A percentile compares a stretch with the other conserved stretches of the same genome.
phyloP scores from a whole-genome alignment of 2,888 invertebrate species.

The Smittia aterrima region DNA sequence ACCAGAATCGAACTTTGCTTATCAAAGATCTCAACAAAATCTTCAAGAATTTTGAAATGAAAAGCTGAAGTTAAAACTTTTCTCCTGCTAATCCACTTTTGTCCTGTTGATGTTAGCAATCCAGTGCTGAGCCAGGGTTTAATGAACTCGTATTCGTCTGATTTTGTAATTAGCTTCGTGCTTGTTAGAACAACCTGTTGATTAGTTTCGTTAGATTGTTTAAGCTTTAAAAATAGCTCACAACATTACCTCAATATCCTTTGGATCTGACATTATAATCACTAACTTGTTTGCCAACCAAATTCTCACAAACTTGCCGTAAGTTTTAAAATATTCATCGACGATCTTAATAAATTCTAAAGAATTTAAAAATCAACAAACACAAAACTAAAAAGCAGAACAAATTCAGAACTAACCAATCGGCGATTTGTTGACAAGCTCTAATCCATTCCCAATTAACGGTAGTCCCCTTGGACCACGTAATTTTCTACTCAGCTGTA shows the following conservation, averaged over 20 bases:
- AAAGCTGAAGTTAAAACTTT: constrained; percentile 71
- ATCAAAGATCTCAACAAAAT: constrained; percentile 66
- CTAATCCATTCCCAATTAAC: constrained; percentile 47
- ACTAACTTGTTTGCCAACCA: constrained; percentile 55
- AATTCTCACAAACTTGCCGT: constrained; percentile 44
- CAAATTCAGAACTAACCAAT: constrained; percentile 16
- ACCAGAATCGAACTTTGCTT: constrained; percentile 59
- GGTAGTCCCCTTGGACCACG: constrained; percentile 48
- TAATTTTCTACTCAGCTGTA: constrained; percentile 44
- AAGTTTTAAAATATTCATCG: not conserved
- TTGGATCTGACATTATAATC: constrained; percentile 54
- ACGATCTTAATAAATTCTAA: constrained; percentile 19
- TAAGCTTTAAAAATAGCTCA: constrained; percentile 41
- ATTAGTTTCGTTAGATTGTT: not conserved
- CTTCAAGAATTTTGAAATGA: constrained; percentile 70
- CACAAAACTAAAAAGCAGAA: not conserved
- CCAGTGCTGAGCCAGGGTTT: constrained; percentile 46
- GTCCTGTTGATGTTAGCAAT: constrained; percentile 48
- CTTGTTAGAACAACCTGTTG: constrained; percentile 51
- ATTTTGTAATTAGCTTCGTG: constrained; percentile 56
- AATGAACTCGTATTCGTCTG: constrained; percentile 51
- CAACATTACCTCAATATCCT: constrained; percentile 53
- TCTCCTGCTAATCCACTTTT: constrained; percentile 63
- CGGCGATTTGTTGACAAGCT: constrained; percentile 27
- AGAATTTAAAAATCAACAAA: not conserved